Evolutionary conservation across 1,140 invertebrate genomes (phyloP), one percentile per base, ranked within the genome.

Genomic region (Lepidurus couesii): DNA sequence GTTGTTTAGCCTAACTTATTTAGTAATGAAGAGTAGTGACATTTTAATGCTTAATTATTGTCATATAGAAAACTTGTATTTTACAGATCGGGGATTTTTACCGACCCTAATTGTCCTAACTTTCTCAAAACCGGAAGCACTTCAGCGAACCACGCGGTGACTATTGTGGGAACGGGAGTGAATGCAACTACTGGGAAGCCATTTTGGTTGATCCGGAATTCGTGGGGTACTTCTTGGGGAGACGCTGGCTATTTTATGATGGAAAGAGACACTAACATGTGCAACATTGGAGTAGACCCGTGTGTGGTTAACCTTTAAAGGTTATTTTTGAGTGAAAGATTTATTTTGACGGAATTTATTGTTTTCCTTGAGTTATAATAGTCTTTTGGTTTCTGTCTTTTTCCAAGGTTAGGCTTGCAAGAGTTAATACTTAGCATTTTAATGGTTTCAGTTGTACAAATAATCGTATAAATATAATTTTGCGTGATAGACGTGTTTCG

Each of bases 121-220:
- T 65, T n/a, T 16, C 53, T 65, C 3, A 53, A 74, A 42, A 77
- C 44, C 42, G 24, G n/a, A 11, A 45, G 43, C 10, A 65, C 53
- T 13, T 65, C 53, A n/a, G 78, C 77, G 7, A 84, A 88, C 79
- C 87, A 88, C 82, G 87, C 86, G 43, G 86, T 87, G 6, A 44
- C 75, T 13, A 86, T 88, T 80, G 86, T 87, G 21, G 87, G 87
- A 4, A 88, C 87, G 83, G 85, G 87, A 80, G 75, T 84, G 80
- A 84, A 84, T 84, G 80, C 78, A 7, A 4, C 44, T 10, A 82
- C 84, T 76, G 81, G 87, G 24, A 87, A 86, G 13, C 83, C 86
- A 53, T 87, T 84, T 81, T 88, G 87, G 78, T 87, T 87, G 44
- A 85, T 87, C 10, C 83, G 86, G 16, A 88, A 88, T 82, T 87